Evolutionary conservation across 2,113 vertebrate species (phyloP), one percentile per base, ranked within the genome.

Genomic region (Pardalotus punctatus): DNA sequence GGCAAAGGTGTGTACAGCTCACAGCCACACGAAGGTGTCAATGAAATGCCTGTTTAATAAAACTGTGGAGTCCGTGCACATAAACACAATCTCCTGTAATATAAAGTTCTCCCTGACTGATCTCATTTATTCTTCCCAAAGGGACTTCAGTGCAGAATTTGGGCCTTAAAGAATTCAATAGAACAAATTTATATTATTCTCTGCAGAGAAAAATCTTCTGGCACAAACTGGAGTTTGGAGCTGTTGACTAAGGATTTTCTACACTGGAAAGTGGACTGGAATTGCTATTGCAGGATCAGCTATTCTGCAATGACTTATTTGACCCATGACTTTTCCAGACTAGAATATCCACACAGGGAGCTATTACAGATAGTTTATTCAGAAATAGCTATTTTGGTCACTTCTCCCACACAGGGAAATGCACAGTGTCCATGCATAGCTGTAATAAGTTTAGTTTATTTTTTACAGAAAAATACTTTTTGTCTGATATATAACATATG

Each of bases 221-320:
- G 78, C 81, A 93, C 47, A 74, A 93, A 48, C 12, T 36, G 42
- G 43, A 87, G 14, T 71, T 84, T 90, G 64, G 51, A 92, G 85
- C 60, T 78, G 79, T 69, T 83, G 62, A 70, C 71, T 82, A 66
- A 90, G 10, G 64, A 40, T 88, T 93, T 87, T 93, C 80, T 88
- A 38, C 50, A 12, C 60, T 78, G 82, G 64, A 86, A 94, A 93
- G 74, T 35, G 42, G 33, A 91, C 67, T 80, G 85, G 76, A 93
- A 96, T 88, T 86, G 71, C 67, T 90, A 45, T 93, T 96, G 87
- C 79, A 93, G 93, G 70, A 86, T 42, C 93, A 96, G 66, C 57
- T 93, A 33, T 88, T 94, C 78, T 93, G 73, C 81, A 93, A 47
- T 13, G 9, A 72, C 70, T 95, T 91, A 33, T 36, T 81, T 86